Percentiles rank a stretch among this genome's conserved stretches.
Conservation (phyloP, 2,888 invertebrate species). For the Agrilus cyanescens region DNA sequence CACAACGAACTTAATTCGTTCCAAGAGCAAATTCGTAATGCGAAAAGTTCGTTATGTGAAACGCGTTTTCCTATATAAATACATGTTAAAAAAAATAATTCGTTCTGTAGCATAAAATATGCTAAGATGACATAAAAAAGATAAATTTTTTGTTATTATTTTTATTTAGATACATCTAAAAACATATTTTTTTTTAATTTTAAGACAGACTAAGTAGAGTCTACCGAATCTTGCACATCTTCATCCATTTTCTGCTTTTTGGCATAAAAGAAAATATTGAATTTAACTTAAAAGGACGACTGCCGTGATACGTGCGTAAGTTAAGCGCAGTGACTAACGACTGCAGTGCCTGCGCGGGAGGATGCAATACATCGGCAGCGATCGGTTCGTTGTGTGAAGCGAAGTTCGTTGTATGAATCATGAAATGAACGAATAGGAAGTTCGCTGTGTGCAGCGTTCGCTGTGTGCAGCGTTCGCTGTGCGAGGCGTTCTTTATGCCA, state of each 20-base stretch:
- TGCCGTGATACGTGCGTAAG: no score
- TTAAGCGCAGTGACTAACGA: no score
- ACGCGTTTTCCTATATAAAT: slow-evolving; percentile 4
- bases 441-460: no score
- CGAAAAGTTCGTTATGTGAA: slow-evolving; percentile 6
- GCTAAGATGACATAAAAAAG: slow-evolving; percentile 6
- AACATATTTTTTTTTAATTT: slow-evolving; percentile 3
- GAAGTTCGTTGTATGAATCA: no score
- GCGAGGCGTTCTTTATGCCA: no score
- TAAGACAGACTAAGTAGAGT: slow-evolving; percentile 3
- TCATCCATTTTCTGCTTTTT: slow-evolving; percentile 5
- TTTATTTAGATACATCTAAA: not conserved
- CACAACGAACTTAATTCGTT: slow-evolving; percentile 4
- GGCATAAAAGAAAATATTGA: no score
- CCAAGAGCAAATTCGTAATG: slow-evolving; percentile 5
- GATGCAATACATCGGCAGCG: no score
- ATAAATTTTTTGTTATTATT: slow-evolving; percentile 1
- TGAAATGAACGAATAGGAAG: no score
- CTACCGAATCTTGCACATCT: slow-evolving; percentile 4
- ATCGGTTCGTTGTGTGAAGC: no score
- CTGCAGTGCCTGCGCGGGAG: no score
- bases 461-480: no score
- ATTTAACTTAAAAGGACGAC: no score
- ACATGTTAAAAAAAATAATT: slow-evolving; percentile 3
- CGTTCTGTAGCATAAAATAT: slow-evolving; percentile 6